Evolutionary conservation across 2,888 invertebrate genomes (phyloP), one percentile per base, ranked within the genome.

Genomic region (Catocala sponsa): DNA sequence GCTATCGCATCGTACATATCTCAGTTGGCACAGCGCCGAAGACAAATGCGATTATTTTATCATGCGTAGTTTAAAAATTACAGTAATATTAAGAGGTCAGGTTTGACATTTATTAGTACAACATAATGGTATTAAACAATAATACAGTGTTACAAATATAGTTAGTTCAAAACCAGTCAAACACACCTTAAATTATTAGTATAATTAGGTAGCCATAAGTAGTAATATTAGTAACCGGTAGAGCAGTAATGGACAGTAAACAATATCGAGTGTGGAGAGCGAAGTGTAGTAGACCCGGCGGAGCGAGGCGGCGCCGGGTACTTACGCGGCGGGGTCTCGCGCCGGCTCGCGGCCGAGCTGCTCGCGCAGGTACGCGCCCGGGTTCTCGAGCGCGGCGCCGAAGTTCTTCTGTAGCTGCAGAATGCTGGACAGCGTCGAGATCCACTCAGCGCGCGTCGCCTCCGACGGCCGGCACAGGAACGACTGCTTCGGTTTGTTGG

Each of bases 361-460:
- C 60, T 91, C 91, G 54, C 90, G 86, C 55, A 91, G 81, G 66
- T 92, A 92, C 0, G 91, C 91, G 68, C 98, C 98, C 38, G 99
- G 99, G 92, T 98, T 98, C 95, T 99, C 99, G 78, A 99, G 97
- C 80, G 98, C 98, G 90, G 97, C 97, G 74, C 99, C 96, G 92
- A 99, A 98, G 92, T 98, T 98, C 84, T 97, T 96, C 94, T 99
- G 99, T 79, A 97, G 98, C 89, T 99, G 98, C 63, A 99, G 96
- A 78, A 99, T 98, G 82, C 96, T 96, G 74, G 96, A 96, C 72
- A 99, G 96, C 61, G 97, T 97, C 56, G 96, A 95, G 72, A 98
- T 95, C 99, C 99, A 99, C 84, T 97, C 97, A 79, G 97, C 96
- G 76, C 96, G 95, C 70, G 98, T 97, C 41, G 95, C 95, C 47